A percentile compares a stretch with the other conserved stretches of the same genome.
These are phyloP conservation scores for Automeris io DNA, from an alignment of 2,888 invertebrate species.

Conservation along the genomic window DNA sequence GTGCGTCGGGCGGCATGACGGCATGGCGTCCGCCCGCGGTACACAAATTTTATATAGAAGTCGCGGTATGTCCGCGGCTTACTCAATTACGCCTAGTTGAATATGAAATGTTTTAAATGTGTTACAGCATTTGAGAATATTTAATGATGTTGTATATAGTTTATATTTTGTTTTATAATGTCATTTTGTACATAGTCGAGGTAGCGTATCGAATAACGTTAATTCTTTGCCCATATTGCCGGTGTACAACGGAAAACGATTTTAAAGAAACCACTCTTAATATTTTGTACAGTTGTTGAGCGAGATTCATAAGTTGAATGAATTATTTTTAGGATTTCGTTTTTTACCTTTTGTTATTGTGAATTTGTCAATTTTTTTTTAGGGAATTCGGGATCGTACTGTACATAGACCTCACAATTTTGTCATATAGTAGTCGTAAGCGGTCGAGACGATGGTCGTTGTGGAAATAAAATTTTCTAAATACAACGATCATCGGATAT, in stretches of 20 bases:
- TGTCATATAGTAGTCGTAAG: slow-evolving; percentile 69
- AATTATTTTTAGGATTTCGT: slow-evolving; percentile 68
- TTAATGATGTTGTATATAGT: slow-evolving; percentile 77
- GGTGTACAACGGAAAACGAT: slow-evolving; percentile 53
- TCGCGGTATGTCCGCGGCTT: slow-evolving; percentile 43
- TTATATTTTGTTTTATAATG: slow-evolving; percentile 73
- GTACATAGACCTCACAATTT: slow-evolving; percentile 77
- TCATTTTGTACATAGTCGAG: slow-evolving; percentile 64
- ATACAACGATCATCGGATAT: slow-evolving; percentile 74
- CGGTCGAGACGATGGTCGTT: slow-evolving; percentile 67
- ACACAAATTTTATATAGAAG: slow-evolving; percentile 50
- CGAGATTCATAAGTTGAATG: slow-evolving; percentile 69
- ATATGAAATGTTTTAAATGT: slow-evolving; percentile 75
- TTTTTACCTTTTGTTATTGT: slow-evolving; percentile 78
- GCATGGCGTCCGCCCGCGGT: slow-evolving; percentile 13
- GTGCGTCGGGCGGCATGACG: slow-evolving; percentile 10
- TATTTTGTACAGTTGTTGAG: slow-evolving; percentile 74
- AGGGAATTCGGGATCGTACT: slow-evolving; percentile 82
- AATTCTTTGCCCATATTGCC: slow-evolving; percentile 64
- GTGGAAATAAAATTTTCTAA: slow-evolving; percentile 76
- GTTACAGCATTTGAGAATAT: slow-evolving; percentile 77
- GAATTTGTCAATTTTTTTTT: slow-evolving; percentile 82
- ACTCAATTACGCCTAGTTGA: slow-evolving; percentile 71
- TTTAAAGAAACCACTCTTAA: slow-evolving; percentile 72
- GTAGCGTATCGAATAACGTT: slow-evolving; percentile 45